These are phyloP conservation scores for Rhodeus uyekii DNA, from an alignment of 2,797 vertebrate genomes.

Conservation along the genomic window DNA sequence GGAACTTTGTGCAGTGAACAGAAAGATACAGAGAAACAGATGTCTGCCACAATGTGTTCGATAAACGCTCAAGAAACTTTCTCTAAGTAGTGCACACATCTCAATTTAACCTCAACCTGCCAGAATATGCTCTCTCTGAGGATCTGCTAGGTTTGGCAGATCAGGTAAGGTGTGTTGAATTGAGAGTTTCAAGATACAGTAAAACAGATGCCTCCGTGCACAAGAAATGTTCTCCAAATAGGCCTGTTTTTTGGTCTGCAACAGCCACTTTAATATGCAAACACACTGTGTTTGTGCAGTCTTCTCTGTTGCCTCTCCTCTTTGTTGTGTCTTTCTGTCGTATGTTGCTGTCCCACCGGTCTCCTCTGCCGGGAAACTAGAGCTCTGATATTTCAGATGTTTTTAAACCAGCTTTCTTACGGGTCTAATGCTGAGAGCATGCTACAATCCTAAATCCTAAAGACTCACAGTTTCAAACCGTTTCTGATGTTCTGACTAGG, in stretches of 20 bases:
- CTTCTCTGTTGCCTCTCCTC: neutral
- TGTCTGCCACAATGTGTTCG: neutral
- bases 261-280: neutral
- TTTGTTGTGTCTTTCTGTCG: neutral
- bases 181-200: neutral
- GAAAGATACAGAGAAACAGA: slow-evolving; percentile 22
- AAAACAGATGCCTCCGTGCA: neutral
- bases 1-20: neutral
- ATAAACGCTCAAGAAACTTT: neutral
- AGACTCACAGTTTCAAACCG: neutral
- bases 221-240: neutral
- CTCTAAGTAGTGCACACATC: slow-evolving; percentile 12
- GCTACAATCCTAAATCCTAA: neutral
- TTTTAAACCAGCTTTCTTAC: slow-evolving; percentile 8
- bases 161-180: neutral
- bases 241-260: neutral
- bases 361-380: neutral
- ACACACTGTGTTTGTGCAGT: neutral
- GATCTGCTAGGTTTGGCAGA: neutral
- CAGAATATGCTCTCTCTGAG: neutral
- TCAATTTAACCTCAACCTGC: slow-evolving; percentile 7
- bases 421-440: neutral
- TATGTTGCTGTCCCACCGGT: neutral
- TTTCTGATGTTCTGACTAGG: neutral
- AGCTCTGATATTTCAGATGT: neutral